These are phyloP conservation scores for Labeo rohita DNA, from an alignment of 2,113 vertebrate genomes.

Conservation along the genomic window DNA sequence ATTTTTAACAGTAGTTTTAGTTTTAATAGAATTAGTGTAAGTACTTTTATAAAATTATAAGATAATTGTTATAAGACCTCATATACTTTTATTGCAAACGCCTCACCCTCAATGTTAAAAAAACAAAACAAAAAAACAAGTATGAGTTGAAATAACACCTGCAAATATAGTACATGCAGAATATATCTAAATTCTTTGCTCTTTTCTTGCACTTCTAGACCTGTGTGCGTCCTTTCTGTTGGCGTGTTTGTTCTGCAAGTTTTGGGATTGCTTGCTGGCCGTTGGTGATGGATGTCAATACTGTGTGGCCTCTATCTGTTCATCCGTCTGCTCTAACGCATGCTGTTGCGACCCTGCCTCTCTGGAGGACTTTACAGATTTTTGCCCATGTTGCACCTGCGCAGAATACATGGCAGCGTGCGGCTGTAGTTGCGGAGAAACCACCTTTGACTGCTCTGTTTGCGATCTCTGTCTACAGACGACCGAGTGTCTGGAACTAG, in stretches of 20 bases:
- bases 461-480: conserved; percentile 71
- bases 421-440: conserved; percentile 53
- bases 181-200: neutral
- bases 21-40: no score
- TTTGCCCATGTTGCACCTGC: conserved; percentile 58
- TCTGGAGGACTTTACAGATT: conserved; percentile 64
- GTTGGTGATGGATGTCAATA: conserved; percentile 58
- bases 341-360: conserved; percentile 61
- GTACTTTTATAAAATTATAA: no score
- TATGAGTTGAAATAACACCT: neutral
- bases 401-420: conserved; percentile 46
- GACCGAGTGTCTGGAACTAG: conserved; percentile 76
- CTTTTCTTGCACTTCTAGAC: conserved; percentile 56
- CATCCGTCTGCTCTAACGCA: conserved; percentile 48
- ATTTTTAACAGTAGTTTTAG: no score
- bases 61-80: neutral
- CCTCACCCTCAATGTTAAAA: neutral
- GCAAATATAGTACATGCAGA: no score
- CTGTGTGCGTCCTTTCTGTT: conserved; percentile 72
- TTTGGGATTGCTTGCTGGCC: conserved; percentile 71
- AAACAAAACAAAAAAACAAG: neutral
- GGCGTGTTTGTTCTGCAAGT: conserved; percentile 77
- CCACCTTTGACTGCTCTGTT: conserved; percentile 53
- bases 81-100: neutral
- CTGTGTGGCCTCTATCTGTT: conserved; percentile 66